Conservation (phyloP, 1,140 invertebrate species). For the Phymorhynchus buccinoides region DNA sequence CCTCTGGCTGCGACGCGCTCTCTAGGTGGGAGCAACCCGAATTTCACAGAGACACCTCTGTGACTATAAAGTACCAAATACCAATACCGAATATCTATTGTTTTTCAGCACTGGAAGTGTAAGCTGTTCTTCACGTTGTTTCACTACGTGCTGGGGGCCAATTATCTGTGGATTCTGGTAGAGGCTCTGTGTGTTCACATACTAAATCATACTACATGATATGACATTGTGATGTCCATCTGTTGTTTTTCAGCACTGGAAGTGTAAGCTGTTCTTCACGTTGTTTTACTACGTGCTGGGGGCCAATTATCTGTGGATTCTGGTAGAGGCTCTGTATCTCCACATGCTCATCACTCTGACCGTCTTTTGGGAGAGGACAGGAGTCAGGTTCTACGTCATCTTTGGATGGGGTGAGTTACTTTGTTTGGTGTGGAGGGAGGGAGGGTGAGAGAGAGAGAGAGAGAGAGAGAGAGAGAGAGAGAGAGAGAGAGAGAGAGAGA, state of each 20-base stretch:
- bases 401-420: conserved; percentile 83
- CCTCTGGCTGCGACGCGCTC: no score
- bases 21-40: no score
- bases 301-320: conserved; percentile 86
- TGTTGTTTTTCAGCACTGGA: conserved; percentile 77
- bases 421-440: background rate
- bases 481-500: background rate
- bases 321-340: conserved; percentile 86
- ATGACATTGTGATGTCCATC: no score
- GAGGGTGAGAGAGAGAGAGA: background rate
- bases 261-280: conserved; percentile 82
- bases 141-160: no score
- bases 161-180: no score
- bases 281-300: conserved; percentile 84
- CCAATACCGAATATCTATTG: no score
- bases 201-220: no score
- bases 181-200: no score
- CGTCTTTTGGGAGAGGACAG: conserved; percentile 82
- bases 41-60: no score
- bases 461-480: conserved; percentile 6
- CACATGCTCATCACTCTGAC: conserved; percentile 85
- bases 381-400: conserved; percentile 80
- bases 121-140: no score
- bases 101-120: no score
- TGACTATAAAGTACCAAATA: no score